Evolutionary conservation across 2,113 vertebrate species (phyloP).

Genomic region (Sceloporus tristichus): DNA sequence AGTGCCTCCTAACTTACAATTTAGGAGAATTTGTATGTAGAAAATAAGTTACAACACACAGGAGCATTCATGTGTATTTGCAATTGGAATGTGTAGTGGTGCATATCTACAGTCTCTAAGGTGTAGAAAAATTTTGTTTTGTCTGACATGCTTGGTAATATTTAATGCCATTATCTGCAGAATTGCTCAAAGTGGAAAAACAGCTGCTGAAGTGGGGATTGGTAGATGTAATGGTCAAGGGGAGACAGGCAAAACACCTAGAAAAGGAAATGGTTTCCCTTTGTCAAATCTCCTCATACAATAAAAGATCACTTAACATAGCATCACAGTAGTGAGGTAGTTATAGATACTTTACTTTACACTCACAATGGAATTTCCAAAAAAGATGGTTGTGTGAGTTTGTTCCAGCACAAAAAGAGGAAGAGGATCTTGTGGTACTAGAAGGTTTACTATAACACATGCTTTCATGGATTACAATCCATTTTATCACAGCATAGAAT

Average conservation of each 20-base stretch:
- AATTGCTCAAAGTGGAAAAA: constrained; percentile 37
- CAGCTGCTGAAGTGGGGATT: constrained; percentile 31
- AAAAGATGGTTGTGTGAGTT: too few species aligned
- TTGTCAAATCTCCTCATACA: background rate
- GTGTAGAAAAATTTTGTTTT: constrained; percentile 64
- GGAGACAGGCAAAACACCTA: background rate
- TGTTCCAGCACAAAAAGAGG: too few species aligned
- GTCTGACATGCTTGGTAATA: constrained; percentile 55
- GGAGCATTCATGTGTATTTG: constrained; percentile 59
- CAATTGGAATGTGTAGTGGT: constrained; percentile 42
- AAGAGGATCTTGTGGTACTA: too few species aligned
- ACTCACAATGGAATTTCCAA: too few species aligned
- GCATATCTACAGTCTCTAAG: constrained; percentile 56
- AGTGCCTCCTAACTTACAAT: constrained; percentile 64
- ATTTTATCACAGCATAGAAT: too few species aligned
- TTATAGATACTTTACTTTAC: too few species aligned
- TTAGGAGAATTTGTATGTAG: constrained; percentile 62
- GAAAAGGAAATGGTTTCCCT: background rate
- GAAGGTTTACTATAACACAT: too few species aligned
- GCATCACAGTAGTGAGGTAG: background rate
- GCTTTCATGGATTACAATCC: too few species aligned
- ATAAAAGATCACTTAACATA: background rate
- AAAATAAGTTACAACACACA: constrained; percentile 66
- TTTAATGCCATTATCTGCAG: constrained; percentile 58
- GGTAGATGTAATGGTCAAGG: background rate